Percentiles rank a stretch among this genome's conserved stretches.
phyloP scores from a whole-genome alignment of 2,113 vertebrate species.

The Elaphurus davidianus region DNA sequence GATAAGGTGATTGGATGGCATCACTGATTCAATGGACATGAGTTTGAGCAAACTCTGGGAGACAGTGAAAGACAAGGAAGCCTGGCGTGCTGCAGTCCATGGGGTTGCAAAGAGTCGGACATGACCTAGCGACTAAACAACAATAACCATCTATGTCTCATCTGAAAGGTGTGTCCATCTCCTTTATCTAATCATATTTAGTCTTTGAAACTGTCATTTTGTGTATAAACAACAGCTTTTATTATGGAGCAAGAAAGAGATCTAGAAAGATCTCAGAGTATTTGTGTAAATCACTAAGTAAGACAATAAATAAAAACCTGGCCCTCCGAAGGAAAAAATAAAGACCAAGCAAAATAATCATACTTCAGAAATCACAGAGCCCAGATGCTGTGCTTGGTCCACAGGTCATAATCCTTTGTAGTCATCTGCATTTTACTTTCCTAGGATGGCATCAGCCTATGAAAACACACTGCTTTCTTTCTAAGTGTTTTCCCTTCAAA shows the following conservation, averaged over 20 bases:
- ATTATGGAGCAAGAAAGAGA: not conserved
- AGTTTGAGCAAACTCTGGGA: not conserved
- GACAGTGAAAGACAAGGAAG: not conserved
- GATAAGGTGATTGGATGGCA: not conserved
- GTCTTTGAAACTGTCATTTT: not conserved
- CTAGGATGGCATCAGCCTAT: not conserved
- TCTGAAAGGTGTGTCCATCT: not conserved
- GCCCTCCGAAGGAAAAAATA: not conserved
- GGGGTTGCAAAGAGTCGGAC: not conserved
- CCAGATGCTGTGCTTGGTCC: not conserved
- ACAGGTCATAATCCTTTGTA: slow-evolving; percentile 1
- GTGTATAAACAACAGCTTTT: not conserved
- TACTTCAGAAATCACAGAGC: not conserved
- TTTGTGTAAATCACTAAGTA: not conserved
- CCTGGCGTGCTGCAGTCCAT: not conserved
- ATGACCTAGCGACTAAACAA: not conserved
- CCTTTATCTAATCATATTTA: not conserved
- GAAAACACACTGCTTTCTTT: not conserved
- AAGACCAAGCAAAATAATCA: not conserved
- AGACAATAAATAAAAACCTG: not conserved
- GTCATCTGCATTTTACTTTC: slow-evolving; percentile 2
- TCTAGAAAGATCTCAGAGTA: not conserved
- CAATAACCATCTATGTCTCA: not conserved
- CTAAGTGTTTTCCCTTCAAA: not conserved
- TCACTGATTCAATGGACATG: not conserved